These are phyloP conservation scores for Discoglossus pictus DNA, from an alignment of 2,797 vertebrate species.

Conservation along the genomic window DNA sequence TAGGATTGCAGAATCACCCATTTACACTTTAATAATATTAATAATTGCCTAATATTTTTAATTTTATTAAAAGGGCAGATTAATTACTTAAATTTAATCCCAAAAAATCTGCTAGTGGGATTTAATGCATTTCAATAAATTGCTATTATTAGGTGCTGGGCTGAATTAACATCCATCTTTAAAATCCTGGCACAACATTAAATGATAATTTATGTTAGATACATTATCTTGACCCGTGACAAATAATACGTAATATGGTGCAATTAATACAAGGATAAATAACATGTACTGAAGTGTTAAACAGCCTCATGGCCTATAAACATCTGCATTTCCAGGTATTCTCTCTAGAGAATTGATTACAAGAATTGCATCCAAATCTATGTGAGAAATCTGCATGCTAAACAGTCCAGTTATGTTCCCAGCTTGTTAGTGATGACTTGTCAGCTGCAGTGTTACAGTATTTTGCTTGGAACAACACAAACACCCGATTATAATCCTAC, in stretches of 20 bases:
- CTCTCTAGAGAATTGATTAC: conserved; percentile 1
- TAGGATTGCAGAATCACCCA: too few species aligned
- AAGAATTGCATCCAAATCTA: neutral
- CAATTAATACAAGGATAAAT: conserved; percentile 1
- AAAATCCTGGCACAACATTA: too few species aligned
- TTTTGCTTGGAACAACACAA: conserved; percentile 14
- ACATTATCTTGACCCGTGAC: neutral
- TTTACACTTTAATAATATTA: too few species aligned
- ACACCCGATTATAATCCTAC: conserved; percentile 14
- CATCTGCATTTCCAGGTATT: neutral
- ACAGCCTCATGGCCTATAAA: neutral
- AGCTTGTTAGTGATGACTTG: conserved; percentile 16
- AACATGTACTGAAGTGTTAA: neutral
- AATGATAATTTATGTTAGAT: too few species aligned
- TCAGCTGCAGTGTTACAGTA: neutral
- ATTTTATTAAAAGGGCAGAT: too few species aligned
- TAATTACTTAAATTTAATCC: too few species aligned
- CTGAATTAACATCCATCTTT: too few species aligned
- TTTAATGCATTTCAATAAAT: too few species aligned
- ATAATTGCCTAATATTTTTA: too few species aligned
- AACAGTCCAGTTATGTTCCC: too few species aligned
- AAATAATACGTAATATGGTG: conserved; percentile 7
- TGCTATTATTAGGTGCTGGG: too few species aligned
- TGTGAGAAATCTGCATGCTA: neutral
- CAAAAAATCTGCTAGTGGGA: too few species aligned